Evolutionary conservation across 2,888 invertebrate genomes (phyloP), one percentile per base, ranked within the genome.

Genomic region (Trichopoda pennipes): DNA sequence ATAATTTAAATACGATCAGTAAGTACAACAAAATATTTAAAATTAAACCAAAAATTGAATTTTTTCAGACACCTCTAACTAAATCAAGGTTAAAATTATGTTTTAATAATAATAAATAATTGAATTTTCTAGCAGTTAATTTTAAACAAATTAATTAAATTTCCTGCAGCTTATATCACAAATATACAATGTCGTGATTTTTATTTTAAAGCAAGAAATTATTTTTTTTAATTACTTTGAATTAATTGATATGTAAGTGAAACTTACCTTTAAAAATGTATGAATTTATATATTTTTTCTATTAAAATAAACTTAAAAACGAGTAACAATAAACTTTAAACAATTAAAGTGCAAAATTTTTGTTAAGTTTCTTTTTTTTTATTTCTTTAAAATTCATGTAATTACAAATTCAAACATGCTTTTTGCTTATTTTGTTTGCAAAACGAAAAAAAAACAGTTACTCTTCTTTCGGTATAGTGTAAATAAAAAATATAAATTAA

Each of bases 401-500:
- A 58, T 44, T 69, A 47, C 49, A 70, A 70, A 58, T 60, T 1
- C 58, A 72, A 49, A 51, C 49, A 72, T 51, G 58, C 32, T 35
- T 58, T 49, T 51, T 19, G 12, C 35, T 51, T 64, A 1, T 21
- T 51, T 28, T 49, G 35, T 38, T 17, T 49, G 47, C 32, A 21
- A 47, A 35, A 58, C 16, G 6, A 44, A 56, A 44, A 69, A 23
- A 35, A 17, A 16, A 23, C 60, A 23, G 12, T 58, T 68, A 38
- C 38, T 49, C 69, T 77, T 56, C 8, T 70, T 69, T 55, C 19
- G 19, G 38, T 64, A 38, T 10, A 74, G 58, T 58, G 16, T 58
- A 32, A 42, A 61, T 53, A 58, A 38, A 58, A 49, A 49, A 49
- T 44, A 60, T 55, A 47, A 61, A 80, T 70, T 73, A 56, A 77